Base-by-base conservation (phyloP, 2,888 invertebrate genomes). In the Gisinianus flammeolus region DNA sequence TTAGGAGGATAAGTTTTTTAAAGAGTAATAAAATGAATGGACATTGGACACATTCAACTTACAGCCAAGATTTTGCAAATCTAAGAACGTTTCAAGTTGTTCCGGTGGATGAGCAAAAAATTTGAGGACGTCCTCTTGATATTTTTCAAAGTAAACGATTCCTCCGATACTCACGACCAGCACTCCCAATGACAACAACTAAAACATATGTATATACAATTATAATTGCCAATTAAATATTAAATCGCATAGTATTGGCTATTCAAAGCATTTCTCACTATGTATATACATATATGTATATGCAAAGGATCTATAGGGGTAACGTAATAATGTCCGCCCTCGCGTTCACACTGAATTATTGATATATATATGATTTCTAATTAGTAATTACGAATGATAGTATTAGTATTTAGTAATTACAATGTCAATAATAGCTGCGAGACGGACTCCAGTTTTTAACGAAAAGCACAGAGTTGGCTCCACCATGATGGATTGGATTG, bases 401-500 rank as follows among this genome's bases (percentile, higher is more conserved):
- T n/a, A n/a, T 2, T 26, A 64, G 64, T 4, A 12, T 64, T 6
- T 4, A 24, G 26, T 24, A 73, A 30, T 62, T 58, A 73, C 73
- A 33, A 73, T 6, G 24, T 73, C 73, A 2, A 73, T 3, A 16
- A 73, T 5, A 8, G 73, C 73, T 4, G 33, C 12, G 19, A 73
- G 19, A 8, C 19, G 6, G 2, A 73, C 30, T 5, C 58, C 73
- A 2, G 56, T 73, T 31, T 33, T 56, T 8, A 73, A 62, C 28
- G 73, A 73, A n/a, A 73, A 31, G 22, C 73, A 73, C 56, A 73
- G 30, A 10, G 73, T 58, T 10, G 73, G 73, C 22, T 73, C 58
- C 58, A 73, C 64, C 64, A 64, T 64, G n/a, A n/a, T n/a, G n/a
- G n/a, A n/a, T n/a, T n/a, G n/a, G n/a, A n/a, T n/a, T n/a, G n/a